Base-by-base conservation (phyloP, 1,140 invertebrate genomes). In the Antheraea pernyi region DNA sequence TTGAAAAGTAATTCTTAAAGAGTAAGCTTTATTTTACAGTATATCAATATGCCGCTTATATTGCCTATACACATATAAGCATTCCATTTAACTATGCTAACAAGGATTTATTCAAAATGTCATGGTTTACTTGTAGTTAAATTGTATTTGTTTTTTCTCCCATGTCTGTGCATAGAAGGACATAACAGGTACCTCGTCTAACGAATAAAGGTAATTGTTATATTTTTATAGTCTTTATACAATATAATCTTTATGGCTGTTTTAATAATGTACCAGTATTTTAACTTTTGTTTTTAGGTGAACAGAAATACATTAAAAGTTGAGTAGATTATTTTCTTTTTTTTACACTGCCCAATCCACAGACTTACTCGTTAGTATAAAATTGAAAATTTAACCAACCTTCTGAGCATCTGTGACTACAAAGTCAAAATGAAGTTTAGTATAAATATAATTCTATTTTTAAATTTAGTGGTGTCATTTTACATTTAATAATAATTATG, bases 141-240 rank as follows among this genome's bases (percentile, higher is more conserved):
- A 61, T 4, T 60, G 0, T 22, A 13, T 58, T 16, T 67, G 18
- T 36, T 10, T 67, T 59, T 67, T 59, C 9, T 59, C 16, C 7
- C 53, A 67, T 67, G 65, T 67, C 65, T 67, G 48, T 67, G 10
- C 65, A 16, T 39, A 42, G 18, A 67, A 67, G 65, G 65, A 67
- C 37, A 37, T 37, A 59, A 13, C 53, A 13, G 48, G 30, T 59
- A 59, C 65, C n/a, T 59, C 65, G 36, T 22, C 22, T 7, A 59
- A 59, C 5, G 11, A 30, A 19, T 59, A 59, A 67, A 67, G 65
- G 65, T 67, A 59, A 48, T 58, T 58, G 7, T 36, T 30, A 58
- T 37, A 59, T 42, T 42, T 42, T 42, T 53, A 53, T 53, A 53
- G 5, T 53, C 16, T 53, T n/a, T 16, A 53, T n/a, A 16, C 11